Evolutionary conservation across 2,888 invertebrate genomes (phyloP).

Genomic region (Heterodera filipjevi): DNA sequence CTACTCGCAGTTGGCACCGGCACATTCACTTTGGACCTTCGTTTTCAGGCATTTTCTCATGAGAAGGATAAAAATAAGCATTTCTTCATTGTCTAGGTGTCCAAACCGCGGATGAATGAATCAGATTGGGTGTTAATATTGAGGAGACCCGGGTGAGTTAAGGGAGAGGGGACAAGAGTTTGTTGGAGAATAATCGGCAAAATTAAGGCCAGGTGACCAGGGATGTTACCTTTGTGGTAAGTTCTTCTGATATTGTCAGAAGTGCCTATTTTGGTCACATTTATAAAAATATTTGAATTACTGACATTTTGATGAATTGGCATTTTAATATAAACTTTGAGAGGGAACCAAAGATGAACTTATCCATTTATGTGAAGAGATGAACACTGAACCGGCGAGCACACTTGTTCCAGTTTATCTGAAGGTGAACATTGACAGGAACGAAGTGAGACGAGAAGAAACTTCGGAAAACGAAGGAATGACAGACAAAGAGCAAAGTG

Average conservation of each 20-base stretch:
- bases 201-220: slow-evolving; percentile 40
- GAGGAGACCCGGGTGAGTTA: slow-evolving; percentile 17
- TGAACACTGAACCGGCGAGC: slow-evolving; percentile 60
- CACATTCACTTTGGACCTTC: slow-evolving; percentile 56
- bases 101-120: slow-evolving; percentile 27
- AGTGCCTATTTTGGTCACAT: too few species aligned
- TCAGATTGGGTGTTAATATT: slow-evolving; percentile 34
- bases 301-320: too few species aligned
- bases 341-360: too few species aligned
- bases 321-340: too few species aligned
- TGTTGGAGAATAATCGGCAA: background rate
- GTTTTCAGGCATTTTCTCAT: slow-evolving; percentile 48
- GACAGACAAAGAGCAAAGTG: background rate
- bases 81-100: slow-evolving; percentile 8
- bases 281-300: background rate
- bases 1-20: slow-evolving; percentile 60
- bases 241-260: too few species aligned
- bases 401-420: slow-evolving; percentile 60
- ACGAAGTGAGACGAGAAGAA: slow-evolving; percentile 4
- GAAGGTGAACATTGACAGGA: slow-evolving; percentile 43
- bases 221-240: slow-evolving; percentile 61
- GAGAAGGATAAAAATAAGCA: background rate
- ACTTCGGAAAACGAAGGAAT: background rate
- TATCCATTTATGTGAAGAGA: slow-evolving; percentile 35
- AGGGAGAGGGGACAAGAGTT: background rate